phyloP scores from a whole-genome alignment of 1,140 invertebrate species.

The Ruditapes philippinarum region DNA sequence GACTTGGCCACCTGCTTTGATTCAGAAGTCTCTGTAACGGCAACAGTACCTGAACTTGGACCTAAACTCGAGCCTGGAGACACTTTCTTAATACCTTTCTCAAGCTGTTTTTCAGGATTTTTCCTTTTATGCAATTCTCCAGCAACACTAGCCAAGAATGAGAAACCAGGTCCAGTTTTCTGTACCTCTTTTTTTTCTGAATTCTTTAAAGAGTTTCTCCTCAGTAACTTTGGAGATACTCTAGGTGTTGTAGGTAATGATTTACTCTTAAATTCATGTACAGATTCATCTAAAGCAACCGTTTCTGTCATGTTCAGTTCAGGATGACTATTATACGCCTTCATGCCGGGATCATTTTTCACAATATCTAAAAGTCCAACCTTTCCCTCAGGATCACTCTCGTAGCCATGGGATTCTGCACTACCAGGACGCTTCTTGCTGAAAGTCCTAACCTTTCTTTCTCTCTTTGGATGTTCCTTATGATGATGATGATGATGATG shows the following conservation, averaged over 20 bases:
- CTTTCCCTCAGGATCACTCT: background rate
- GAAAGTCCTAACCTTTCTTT: background rate
- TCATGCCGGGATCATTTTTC: background rate
- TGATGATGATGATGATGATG: no score
- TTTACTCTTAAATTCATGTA: background rate
- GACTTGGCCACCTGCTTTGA: background rate
- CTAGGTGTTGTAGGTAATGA: conserved; percentile 7
- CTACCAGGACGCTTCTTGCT: background rate
- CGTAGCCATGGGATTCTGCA: background rate
- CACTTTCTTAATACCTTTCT: background rate
- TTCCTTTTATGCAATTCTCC: conserved; percentile 3
- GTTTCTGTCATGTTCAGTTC: background rate
- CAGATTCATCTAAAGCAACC: background rate
- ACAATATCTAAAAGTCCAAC: background rate
- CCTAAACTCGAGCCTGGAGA: background rate
- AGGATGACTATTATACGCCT: background rate
- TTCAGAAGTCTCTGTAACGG: background rate
- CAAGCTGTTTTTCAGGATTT: background rate
- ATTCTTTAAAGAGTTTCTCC: background rate
- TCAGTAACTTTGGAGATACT: background rate
- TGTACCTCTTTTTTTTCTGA: background rate
- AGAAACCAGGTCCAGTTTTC: conserved; percentile 1
- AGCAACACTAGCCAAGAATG: conserved; percentile 10
- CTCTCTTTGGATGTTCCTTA: background rate
- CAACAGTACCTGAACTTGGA: background rate